Evolutionary conservation across 2,797 vertebrate species (phyloP).

Genomic region (Siniperca undulata): DNA sequence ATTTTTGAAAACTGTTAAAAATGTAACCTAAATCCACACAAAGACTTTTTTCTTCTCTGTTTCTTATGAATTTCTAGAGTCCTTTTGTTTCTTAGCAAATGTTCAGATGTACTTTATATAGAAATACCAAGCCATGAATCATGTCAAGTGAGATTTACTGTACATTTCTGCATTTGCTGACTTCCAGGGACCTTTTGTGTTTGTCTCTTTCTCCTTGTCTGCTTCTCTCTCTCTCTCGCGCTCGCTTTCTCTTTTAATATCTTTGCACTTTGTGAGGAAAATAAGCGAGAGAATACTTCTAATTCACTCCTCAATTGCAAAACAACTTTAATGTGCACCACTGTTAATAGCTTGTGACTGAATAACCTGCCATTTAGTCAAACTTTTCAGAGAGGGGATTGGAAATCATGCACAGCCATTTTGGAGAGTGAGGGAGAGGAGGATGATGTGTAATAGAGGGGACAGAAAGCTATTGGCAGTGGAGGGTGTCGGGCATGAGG

Average conservation of each 20-base stretch:
- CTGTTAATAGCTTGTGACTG: constrained; percentile 75
- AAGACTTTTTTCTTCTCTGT: constrained; percentile 20
- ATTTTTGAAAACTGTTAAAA: constrained; percentile 48
- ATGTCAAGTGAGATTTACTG: constrained; percentile 72
- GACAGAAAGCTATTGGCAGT: constrained; percentile 42
- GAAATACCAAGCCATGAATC: constrained; percentile 66
- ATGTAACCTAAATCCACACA: constrained; percentile 52
- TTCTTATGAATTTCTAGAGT: constrained; percentile 33
- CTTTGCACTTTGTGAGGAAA: constrained; percentile 52
- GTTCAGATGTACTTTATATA: constrained; percentile 71
- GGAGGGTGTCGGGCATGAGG: constrained; percentile 44
- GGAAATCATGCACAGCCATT: constrained; percentile 57
- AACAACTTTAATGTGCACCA: constrained; percentile 66
- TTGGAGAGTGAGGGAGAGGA: constrained; percentile 31
- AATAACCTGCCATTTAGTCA: constrained; percentile 68
- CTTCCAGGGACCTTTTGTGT: constrained; percentile 69
- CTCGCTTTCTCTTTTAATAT: constrained; percentile 47
- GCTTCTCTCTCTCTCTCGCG: neutral
- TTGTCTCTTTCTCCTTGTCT: constrained; percentile 47
- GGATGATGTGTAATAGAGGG: constrained; percentile 54
- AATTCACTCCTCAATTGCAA: constrained; percentile 67
- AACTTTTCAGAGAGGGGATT: constrained; percentile 51
- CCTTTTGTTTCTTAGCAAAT: constrained; percentile 58
- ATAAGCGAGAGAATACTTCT: constrained; percentile 55
- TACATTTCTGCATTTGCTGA: constrained; percentile 61